Evolutionary conservation across 2,888 invertebrate genomes (phyloP).

Genomic region (Cyaniris semiargus): DNA sequence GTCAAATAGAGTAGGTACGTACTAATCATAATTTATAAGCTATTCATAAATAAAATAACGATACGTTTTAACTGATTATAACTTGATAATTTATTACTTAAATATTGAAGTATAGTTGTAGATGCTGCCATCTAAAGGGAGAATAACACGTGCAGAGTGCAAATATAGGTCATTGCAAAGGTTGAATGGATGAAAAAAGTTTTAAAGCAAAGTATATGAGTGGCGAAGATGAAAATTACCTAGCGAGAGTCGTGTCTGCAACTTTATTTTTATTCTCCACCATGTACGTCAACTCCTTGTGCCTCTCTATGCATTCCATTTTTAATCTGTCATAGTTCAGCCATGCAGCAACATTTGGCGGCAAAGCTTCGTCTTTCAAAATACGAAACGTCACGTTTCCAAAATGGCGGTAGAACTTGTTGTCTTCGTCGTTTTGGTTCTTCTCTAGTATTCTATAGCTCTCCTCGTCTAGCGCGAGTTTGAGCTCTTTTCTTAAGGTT

Average conservation of each 20-base stretch:
- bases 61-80: constrained; percentile 2
- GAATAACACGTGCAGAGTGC: constrained; percentile 30
- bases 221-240: constrained; percentile 51
- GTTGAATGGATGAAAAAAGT: constrained; percentile 27
- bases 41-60: not conserved
- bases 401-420: constrained; percentile 67
- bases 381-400: constrained; percentile 79
- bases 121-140: not conserved
- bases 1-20: too few relatives aligned
- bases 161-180: constrained; percentile 34
- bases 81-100: not conserved
- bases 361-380: constrained; percentile 71
- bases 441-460: constrained; percentile 57
- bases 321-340: constrained; percentile 81
- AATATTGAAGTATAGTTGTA: not conserved
- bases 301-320: constrained; percentile 74
- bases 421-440: constrained; percentile 50
- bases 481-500: constrained; percentile 80
- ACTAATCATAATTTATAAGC: not conserved
- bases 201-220: constrained; percentile 24
- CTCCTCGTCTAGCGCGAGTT: constrained; percentile 67
- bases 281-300: constrained; percentile 65
- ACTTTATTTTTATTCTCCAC: constrained; percentile 61
- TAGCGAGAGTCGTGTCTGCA: constrained; percentile 56
- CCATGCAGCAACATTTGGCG: constrained; percentile 76